A percentile compares a stretch with the other conserved stretches of the same genome.
These are phyloP conservation scores for Phainopepla nitens DNA, from an alignment of 2,113 vertebrate species.

Conservation along the genomic window DNA sequence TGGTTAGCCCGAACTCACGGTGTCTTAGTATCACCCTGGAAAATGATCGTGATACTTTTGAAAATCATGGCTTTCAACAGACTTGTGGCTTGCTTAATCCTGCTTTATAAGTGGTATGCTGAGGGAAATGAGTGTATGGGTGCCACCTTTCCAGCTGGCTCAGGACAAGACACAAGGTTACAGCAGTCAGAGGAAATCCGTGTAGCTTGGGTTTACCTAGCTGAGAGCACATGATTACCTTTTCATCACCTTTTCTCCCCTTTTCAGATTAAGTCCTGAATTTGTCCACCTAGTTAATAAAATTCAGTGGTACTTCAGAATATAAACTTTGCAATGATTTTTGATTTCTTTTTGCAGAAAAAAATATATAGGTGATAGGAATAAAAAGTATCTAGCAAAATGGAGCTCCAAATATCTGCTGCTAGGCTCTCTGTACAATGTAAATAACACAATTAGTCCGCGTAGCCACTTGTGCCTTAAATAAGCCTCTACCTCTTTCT, in stretches of 20 bases:
- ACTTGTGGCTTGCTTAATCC: neutral
- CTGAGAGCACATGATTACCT: neutral
- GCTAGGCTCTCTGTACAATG: neutral
- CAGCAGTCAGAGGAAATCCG: neutral
- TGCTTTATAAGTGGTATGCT: neutral
- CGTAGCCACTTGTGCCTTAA: neutral
- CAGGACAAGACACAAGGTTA: neutral
- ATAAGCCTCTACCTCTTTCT: fast-evolving
- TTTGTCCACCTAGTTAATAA: neutral
- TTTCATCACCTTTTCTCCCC: neutral
- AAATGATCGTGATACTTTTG: fast-evolving
- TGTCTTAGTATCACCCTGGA: neutral
- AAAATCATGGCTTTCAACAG: neutral
- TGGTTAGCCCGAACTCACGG: neutral
- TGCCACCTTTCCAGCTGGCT: neutral
- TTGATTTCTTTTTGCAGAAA: neutral
- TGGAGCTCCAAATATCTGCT: neutral
- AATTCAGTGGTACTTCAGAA: neutral
- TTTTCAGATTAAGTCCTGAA: neutral
- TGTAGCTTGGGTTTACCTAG: neutral
- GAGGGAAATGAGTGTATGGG: fast-evolving
- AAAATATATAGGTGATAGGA: neutral
- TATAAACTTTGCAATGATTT: neutral
- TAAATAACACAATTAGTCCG: neutral
- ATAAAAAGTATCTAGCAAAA: neutral